Base-by-base conservation (phyloP, 2,113 vertebrate genomes). In the Malurus melanocephalus region DNA sequence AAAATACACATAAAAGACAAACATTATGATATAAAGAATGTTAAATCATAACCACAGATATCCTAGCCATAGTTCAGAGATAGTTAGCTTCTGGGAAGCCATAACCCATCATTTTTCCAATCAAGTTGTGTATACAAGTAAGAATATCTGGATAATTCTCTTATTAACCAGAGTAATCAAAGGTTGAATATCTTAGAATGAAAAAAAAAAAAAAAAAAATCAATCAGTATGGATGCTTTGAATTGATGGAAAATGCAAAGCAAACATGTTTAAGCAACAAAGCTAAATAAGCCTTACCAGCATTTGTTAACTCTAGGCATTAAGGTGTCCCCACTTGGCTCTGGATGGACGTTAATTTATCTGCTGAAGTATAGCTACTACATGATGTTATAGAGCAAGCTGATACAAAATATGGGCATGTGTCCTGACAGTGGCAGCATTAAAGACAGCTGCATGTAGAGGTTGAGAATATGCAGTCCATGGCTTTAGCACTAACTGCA, bases 1-100 rank as follows among this genome's bases (percentile, higher is more conserved):
- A 90, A 94, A 82, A 80, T 53, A 88, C 51, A 85, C 53, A 65
- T 32, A 78, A 87, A 89, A 57, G 59, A 91, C 62, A 83, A 84
- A 60, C n/a, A 61, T 45, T 61, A 84, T 14, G 26, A 67, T 35
- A 73, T 14, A 33, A 78, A 67, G 59, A 67, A 89, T 6, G 7
- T 18, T 87, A 46, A 76, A 52, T 71, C 60, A 57, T 24, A 91
- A 28, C 14, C 48, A 83, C 24, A 65, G 20, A 73, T 61, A 7
- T 75, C 45, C 62, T 45, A 68, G 59, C 3, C 49, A 75, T 5
- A 72, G 28, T 46, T 18, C 46, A 86, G 23, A 72, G 46, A 73
- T 24, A 67, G 38, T 6, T 18, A 94, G 27, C 26, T 81, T 78
- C 51, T 73, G 53, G 48, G 53, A 79, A 90, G 42, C 20, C 4